A percentile compares a stretch with the other conserved stretches of the same genome.
phyloP scores from a whole-genome alignment of 2,888 invertebrate species.

The Leptopilina drosophilae region DNA sequence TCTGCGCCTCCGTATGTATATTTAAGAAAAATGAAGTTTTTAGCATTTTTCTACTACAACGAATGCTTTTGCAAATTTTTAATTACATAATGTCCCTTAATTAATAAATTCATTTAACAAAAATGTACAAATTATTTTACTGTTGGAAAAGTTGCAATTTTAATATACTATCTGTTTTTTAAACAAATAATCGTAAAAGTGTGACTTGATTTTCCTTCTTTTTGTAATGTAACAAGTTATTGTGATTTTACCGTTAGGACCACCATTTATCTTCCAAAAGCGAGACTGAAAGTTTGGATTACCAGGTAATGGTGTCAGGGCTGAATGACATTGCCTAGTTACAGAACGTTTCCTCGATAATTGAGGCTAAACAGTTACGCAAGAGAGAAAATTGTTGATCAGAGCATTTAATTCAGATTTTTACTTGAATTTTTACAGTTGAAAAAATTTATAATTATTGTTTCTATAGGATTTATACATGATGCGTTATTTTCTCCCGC shows the following conservation, averaged over 20 bases:
- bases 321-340: conserved; percentile 53
- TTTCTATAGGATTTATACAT: too few relatives aligned
- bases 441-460: background rate
- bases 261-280: conserved; percentile 43
- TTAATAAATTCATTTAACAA: too few relatives aligned
- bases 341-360: conserved; percentile 57
- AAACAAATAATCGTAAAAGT: too few relatives aligned
- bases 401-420: conserved; percentile 19
- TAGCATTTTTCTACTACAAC: too few relatives aligned
- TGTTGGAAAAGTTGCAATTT: too few relatives aligned
- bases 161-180: too few relatives aligned
- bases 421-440: background rate
- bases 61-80: too few relatives aligned
- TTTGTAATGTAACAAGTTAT: background rate
- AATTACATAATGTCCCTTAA: too few relatives aligned
- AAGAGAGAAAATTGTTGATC: conserved; percentile 44
- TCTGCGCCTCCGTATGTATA: too few relatives aligned
- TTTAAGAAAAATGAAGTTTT: too few relatives aligned
- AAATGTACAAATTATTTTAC: too few relatives aligned
- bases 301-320: conserved; percentile 74
- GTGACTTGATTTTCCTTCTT: background rate
- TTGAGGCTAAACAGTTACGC: conserved; percentile 52
- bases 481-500: too few relatives aligned
- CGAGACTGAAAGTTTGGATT: conserved; percentile 73
- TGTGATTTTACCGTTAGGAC: conserved; percentile 26